A percentile compares a stretch with the other conserved stretches of the same genome.
Evolutionary conservation across 2,797 vertebrate genomes (phyloP).

Genomic region (Rhynchonycteris naso): DNA sequence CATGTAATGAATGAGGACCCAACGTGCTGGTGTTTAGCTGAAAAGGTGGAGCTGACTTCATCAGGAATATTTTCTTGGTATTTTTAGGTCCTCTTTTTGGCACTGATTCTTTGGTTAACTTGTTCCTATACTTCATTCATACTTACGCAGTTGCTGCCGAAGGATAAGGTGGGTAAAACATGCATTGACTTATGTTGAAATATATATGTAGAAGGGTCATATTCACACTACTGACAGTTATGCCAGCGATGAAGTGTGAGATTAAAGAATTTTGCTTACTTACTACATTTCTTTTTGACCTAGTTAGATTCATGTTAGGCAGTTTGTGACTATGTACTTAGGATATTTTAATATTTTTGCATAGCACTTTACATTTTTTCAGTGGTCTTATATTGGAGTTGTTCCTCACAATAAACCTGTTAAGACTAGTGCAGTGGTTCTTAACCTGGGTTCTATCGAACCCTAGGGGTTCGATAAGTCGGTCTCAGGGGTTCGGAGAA

Average conservation of each 20-base stretch:
- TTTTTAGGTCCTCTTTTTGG: background rate
- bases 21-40: background rate
- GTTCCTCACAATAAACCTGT: constrained; percentile 39
- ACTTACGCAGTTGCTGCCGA: background rate
- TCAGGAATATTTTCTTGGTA: constrained; percentile 15
- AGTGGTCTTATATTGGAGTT: constrained; percentile 32
- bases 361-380: constrained; percentile 53
- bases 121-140: background rate
- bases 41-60: constrained; percentile 8
- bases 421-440: constrained; percentile 27
- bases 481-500: no score
- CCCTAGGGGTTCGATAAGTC: no score
- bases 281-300: constrained; percentile 58
- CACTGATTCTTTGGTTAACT: background rate
- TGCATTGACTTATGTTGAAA: background rate
- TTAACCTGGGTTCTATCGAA: no score
- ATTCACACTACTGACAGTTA: background rate
- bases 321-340: constrained; percentile 20
- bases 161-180: background rate
- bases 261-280: constrained; percentile 53
- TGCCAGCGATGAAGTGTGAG: constrained; percentile 35
- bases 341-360: constrained; percentile 43
- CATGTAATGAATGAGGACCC: background rate
- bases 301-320: constrained; percentile 48
- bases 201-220: constrained; percentile 3